Evolutionary conservation across 2,888 invertebrate genomes (phyloP), one percentile per base, ranked within the genome.

Genomic region (Frankliniella fusca): DNA sequence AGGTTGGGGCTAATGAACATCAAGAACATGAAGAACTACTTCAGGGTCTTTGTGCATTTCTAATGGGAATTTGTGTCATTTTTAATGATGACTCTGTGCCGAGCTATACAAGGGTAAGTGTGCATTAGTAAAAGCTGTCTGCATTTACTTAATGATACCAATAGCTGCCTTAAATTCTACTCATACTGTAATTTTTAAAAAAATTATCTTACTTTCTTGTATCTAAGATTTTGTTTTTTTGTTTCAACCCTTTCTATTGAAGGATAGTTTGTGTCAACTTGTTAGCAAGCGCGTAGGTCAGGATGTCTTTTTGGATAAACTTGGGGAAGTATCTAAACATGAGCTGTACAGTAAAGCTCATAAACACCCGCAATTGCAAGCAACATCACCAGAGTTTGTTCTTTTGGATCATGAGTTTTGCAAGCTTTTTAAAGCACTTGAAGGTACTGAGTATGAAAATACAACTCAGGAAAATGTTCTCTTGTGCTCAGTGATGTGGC

Each of bases 401-500:
- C 89, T 98, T 82, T 91, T 99, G 79, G 99, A 99, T 88, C 96
- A 95, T 87, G 97, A 98, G 89, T 99, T 98, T 90, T 97, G 98
- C 86, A 93, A 93, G 86, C 90, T 98, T 48, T 96, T 97, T 87
- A 98, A 97, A 88, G 91, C 91, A 0, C 88, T 95, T 54, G 95
- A 95, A 89, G 90, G 93, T 93, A 50, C 76, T 61, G 38, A 48
- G 18, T 80, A 79, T 15, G n/a, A 48, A 79, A 27, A 23, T 50
- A 5, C 38, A 38, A 38, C 38, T 54, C 61, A 3, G 54, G 86
- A 87, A 80, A 48, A 27, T 23, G 20, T 65, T 8, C 12, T 76
- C n/a, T 65, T 81, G 15, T 61, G 20, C 61, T 81, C 27, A 54
- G 27, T 80, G 48, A 27, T 3, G 27, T 80, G 23, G 15, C 12